Conservation (phyloP, 2,888 invertebrate species). For the Melipona beecheii region DNA sequence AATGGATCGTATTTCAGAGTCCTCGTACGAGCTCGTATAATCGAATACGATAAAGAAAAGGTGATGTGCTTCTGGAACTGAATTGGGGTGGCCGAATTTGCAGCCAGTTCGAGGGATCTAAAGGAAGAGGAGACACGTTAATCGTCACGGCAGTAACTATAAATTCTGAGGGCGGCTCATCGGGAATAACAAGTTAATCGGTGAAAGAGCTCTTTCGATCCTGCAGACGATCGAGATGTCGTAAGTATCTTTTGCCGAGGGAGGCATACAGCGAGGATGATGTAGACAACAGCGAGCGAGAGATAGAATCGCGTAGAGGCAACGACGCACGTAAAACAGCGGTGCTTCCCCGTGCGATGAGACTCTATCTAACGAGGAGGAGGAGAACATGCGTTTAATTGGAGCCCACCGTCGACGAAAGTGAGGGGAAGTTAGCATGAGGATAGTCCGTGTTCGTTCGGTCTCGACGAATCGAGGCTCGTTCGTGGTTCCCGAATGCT, state of each 20-base stretch:
- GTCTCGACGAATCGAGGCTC: slow-evolving; percentile 31
- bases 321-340: not conserved
- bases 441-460: slow-evolving; percentile 7
- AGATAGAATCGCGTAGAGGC: slow-evolving; percentile 23
- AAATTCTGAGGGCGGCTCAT: not conserved
- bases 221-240: slow-evolving; percentile 24
- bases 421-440: slow-evolving; percentile 31
- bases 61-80: slow-evolving; percentile 6
- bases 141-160: not conserved
- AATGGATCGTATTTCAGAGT: not conserved
- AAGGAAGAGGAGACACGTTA: not conserved
- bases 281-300: slow-evolving; percentile 2
- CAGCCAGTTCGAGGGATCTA: not conserved
- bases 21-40: too few relatives aligned
- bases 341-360: not conserved
- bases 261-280: slow-evolving; percentile 28
- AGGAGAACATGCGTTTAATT: not conserved
- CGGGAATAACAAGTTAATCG: slow-evolving; percentile 14
- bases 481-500: slow-evolving; percentile 18
- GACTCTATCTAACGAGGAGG: not conserved
- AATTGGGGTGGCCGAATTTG: slow-evolving; percentile 1
- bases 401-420: not conserved
- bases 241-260: slow-evolving; percentile 35
- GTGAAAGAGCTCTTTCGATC: slow-evolving; percentile 7
- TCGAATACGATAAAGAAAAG: not conserved